A percentile compares a stretch with the other conserved stretches of the same genome.
Conservation (phyloP, 2,113 vertebrate species). For the Forbesichthys papilliferus region DNA sequence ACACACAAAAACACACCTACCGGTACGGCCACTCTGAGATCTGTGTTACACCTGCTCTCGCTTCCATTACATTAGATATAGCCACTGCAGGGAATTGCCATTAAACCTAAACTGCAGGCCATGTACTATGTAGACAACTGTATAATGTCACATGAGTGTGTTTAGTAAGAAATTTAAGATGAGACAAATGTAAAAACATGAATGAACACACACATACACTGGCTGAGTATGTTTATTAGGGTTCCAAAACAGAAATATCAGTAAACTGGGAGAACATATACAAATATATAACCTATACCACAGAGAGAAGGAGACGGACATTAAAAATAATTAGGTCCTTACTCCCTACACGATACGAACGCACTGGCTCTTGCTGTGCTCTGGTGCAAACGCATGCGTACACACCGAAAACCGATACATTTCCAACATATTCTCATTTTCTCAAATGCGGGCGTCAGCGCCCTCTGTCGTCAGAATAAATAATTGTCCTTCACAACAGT, state of each 20-base stretch:
- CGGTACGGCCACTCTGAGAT: conserved; percentile 28
- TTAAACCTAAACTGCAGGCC: conserved; percentile 29
- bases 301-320: neutral
- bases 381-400: neutral
- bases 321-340: no score
- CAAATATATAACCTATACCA: neutral
- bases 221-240: conserved; percentile 52
- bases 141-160: neutral
- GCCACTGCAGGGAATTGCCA: conserved; percentile 24
- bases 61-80: conserved; percentile 19
- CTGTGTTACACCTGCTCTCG: conserved; percentile 14
- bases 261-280: conserved; percentile 30
- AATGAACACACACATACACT: neutral
- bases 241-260: conserved; percentile 39
- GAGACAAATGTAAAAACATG: neutral
- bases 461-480: conserved; percentile 7
- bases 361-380: no score
- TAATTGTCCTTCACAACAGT: neutral
- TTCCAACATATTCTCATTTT: neutral
- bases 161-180: neutral
- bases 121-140: neutral
- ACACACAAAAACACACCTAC: neutral
- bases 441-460: neutral
- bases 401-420: neutral
- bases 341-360: no score